Evolutionary conservation across 1,140 invertebrate genomes (phyloP), one percentile per base, ranked within the genome.

Genomic region (Chelonus insularis): DNA sequence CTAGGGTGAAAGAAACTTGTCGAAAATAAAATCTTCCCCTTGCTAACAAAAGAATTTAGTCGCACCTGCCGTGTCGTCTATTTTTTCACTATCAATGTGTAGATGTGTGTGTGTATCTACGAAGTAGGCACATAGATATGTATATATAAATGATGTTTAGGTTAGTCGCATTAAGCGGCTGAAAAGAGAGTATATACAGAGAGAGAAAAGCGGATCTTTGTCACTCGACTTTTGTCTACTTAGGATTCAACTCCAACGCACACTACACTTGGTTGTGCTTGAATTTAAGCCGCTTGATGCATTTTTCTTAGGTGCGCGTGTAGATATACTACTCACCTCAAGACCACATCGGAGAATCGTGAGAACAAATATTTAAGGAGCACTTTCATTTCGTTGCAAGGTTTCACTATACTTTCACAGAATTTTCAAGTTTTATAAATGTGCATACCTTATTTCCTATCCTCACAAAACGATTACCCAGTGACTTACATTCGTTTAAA

Each of bases 311-410:
- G 25, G 48, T 32, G 14, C 14, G 16, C 4, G 12, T 43, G 41
- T 16, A 43, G 8, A 43, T 32, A 57, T 20, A 36, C 34, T n/a
- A 20, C 39, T 32, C 25, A 8, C 37, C 16, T 29, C 37, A 45
- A 34, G 50, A 50, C 50, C 29, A 14, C 29, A 34, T 23, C n/a
- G 52, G 36, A 34, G 45, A 52, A 36, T 36, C 41, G 34, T 20
- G 50, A 34, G 47, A 20, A 69, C 67, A 72, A 74, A 74, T 74
- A 72, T 74, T 74, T 74, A 68, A 63, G 57, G 63, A 71, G 67
- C 65, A 73, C 66, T 72, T 63, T 68, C 63, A 64, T 70, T 71
- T 70, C 63, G 50, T 39, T 57, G 56, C 48, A 51, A 34, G 29
- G 18, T 18, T 34, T 34, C 23, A 34, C 48, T 34, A 6, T 51